These are phyloP conservation scores for Leptopterna dolabrata DNA, from an alignment of 2,888 invertebrate genomes.

Conservation along the genomic window DNA sequence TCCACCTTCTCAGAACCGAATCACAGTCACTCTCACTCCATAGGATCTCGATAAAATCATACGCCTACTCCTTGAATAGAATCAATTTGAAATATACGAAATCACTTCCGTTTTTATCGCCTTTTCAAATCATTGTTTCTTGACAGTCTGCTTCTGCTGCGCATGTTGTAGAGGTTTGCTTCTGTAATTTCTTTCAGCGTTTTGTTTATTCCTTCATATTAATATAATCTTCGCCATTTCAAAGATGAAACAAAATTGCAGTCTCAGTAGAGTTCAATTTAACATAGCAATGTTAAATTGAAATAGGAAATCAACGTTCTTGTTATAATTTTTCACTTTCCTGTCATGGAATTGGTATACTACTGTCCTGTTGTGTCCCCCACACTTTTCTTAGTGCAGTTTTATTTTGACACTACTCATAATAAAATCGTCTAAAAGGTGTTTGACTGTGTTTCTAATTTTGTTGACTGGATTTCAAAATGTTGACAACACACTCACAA, in stretches of 20 bases:
- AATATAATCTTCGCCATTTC: background rate
- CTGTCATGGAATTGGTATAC: no score
- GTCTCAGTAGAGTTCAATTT: no score
- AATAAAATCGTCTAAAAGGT: background rate
- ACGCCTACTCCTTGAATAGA: background rate
- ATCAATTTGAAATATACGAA: background rate
- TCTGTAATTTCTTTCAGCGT: background rate
- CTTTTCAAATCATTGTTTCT: background rate
- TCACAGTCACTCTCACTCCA: background rate
- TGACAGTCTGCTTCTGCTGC: background rate
- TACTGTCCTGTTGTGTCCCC: background rate
- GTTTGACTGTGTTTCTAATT: background rate
- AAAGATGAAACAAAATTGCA: background rate
- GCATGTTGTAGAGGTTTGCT: background rate
- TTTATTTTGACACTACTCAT: background rate
- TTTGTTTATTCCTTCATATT: background rate
- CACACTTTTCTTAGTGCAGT: background rate
- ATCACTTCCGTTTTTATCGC: background rate
- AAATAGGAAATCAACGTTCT: no score
- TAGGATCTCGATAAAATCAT: background rate
- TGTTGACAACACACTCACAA: conserved; percentile 25
- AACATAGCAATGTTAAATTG: no score
- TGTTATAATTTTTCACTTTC: no score
- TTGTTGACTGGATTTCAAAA: background rate
- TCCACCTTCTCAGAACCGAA: background rate